These are phyloP conservation scores for Callipepla squamata DNA, from an alignment of 2,113 vertebrate genomes.

Conservation along the genomic window DNA sequence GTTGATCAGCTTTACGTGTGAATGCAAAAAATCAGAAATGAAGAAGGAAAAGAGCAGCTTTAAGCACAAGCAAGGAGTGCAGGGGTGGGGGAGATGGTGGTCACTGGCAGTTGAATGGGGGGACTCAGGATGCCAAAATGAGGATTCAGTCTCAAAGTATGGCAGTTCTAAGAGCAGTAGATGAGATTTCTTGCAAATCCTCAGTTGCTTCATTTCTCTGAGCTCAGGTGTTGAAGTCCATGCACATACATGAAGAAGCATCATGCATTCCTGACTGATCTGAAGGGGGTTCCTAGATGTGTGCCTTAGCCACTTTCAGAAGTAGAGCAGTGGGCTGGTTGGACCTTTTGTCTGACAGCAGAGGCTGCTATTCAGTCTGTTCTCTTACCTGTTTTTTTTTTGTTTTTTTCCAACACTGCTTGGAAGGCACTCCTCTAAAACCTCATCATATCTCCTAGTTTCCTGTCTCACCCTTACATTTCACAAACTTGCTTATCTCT, in stretches of 20 bases:
- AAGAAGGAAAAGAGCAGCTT: background rate
- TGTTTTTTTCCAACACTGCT: background rate
- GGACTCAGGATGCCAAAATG: background rate
- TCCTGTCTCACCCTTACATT: background rate
- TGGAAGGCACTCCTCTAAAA: background rate
- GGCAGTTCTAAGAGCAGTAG: background rate
- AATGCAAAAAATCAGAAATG: background rate
- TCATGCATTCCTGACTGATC: background rate
- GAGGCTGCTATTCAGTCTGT: background rate
- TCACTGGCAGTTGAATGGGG: background rate
- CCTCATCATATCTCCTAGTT: background rate
- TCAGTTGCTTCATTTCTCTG: background rate
- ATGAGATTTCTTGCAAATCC: background rate
- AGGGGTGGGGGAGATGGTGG: background rate
- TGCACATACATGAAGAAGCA: background rate
- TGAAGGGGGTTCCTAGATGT: background rate
- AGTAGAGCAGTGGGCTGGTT: background rate
- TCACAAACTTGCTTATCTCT: background rate
- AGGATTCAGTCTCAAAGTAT: background rate
- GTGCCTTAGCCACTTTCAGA: background rate
- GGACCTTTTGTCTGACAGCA: background rate
- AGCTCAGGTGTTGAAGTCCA: background rate
- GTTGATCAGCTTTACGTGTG: background rate
- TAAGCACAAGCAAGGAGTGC: background rate
- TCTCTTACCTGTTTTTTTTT: background rate